Percentiles rank a stretch among this genome's conserved stretches.
Conservation (phyloP, 2,797 vertebrate species). For the Argya squamiceps region DNA sequence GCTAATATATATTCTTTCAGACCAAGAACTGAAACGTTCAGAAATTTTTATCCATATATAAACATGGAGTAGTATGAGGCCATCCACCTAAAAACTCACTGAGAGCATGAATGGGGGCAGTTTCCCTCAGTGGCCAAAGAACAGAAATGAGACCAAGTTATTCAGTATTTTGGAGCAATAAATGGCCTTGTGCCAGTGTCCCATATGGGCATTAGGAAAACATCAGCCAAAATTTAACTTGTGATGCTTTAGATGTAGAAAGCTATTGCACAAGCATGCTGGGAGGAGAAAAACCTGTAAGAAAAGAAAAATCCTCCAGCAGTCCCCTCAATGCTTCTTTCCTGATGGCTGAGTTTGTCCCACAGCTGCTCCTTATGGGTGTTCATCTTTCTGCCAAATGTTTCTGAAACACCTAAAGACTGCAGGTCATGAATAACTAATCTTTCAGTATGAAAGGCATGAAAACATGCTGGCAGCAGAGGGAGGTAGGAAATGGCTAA, state of each 20-base stretch:
- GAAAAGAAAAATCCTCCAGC: neutral
- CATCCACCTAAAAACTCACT: neutral
- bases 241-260: neutral
- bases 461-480: neutral
- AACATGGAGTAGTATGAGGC: neutral
- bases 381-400: neutral
- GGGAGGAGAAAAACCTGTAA: neutral
- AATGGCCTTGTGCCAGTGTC: neutral
- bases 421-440: neutral
- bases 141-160: neutral
- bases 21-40: neutral
- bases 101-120: neutral
- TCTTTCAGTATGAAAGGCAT: neutral
- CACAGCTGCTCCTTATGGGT: neutral
- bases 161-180: neutral
- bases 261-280: neutral
- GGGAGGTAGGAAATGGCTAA: neutral
- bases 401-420: neutral
- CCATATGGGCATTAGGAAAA: neutral
- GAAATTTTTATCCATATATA: neutral
- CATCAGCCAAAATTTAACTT: neutral
- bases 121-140: neutral
- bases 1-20: neutral
- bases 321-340: neutral
- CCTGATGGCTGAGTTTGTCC: neutral